Conservation (phyloP, 2,113 vertebrate species). For the Diadophis punctatus region DNA sequence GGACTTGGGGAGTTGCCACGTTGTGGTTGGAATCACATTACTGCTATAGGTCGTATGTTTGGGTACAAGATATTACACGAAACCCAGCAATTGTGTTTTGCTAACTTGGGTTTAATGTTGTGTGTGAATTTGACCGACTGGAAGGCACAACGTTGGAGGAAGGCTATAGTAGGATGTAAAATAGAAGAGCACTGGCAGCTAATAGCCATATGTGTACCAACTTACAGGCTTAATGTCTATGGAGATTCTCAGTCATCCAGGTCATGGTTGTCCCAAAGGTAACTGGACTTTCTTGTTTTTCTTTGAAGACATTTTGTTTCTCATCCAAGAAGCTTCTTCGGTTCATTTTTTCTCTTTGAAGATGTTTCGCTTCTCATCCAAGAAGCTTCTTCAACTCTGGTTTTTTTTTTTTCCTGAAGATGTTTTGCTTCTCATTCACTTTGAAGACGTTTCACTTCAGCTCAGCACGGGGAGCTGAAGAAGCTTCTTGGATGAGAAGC, state of each 20-base stretch:
- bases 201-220: not conserved
- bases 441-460: not conserved
- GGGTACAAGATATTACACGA: not conserved
- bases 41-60: not conserved
- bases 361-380: too few relatives aligned
- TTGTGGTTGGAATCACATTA: not conserved
- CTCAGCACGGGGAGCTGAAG: not conserved
- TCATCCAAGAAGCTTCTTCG: too few relatives aligned
- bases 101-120: not conserved
- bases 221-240: not conserved
- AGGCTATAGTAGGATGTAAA: not conserved
- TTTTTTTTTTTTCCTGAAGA: too few relatives aligned
- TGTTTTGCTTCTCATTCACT: not conserved
- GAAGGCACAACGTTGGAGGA: not conserved
- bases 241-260: not conserved
- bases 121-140: not conserved
- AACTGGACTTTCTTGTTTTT: not conserved
- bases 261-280: not conserved
- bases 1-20: not conserved
- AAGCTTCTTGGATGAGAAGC: not conserved
- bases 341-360: too few relatives aligned
- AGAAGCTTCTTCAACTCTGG: too few relatives aligned
- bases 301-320: too few relatives aligned
- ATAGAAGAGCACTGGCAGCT: not conserved
- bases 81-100: not conserved